Evolutionary conservation across 2,888 invertebrate genomes (phyloP).

Genomic region (Lasioglossum oenotherae): DNA sequence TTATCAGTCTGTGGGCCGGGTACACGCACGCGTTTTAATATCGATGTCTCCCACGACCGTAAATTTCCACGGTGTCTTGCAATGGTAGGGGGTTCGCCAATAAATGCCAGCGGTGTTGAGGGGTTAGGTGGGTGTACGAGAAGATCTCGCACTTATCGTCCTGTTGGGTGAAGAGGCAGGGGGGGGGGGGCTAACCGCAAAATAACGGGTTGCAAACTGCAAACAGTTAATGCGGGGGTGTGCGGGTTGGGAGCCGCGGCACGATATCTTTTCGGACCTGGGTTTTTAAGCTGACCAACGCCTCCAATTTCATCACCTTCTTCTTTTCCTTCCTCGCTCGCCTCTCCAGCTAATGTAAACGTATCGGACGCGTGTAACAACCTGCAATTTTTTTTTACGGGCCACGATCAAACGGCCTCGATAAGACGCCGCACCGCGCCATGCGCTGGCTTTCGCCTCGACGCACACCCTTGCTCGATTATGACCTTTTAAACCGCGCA

Average conservation of each 20-base stretch:
- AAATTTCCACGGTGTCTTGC: conserved; percentile 63
- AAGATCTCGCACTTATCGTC: conserved; percentile 61
- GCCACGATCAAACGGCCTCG: conserved; percentile 60
- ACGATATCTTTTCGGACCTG: conserved; percentile 57
- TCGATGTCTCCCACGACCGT: conserved; percentile 68
- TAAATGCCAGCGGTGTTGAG: conserved; percentile 22
- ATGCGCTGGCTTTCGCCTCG: conserved; percentile 32
- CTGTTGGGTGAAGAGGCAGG: conserved; percentile 7
- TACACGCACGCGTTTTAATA: conserved; percentile 56
- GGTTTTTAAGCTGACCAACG: conserved; percentile 45
- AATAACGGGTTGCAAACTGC: conserved; percentile 75
- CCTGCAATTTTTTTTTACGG: conserved; percentile 73
- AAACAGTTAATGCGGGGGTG: conserved; percentile 63
- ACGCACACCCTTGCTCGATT: conserved; percentile 69
- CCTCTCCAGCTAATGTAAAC: conserved; percentile 58
- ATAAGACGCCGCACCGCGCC: conserved; percentile 53
- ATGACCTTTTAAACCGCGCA: conserved; percentile 59
- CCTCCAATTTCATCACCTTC: conserved; percentile 31
- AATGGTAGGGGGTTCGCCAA: conserved; percentile 27
- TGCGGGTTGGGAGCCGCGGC: conserved; percentile 39
- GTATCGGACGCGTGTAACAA: conserved; percentile 73
- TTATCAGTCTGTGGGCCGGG: conserved; percentile 64
- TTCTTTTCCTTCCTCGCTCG: neutral
- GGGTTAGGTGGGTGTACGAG: conserved; percentile 18
- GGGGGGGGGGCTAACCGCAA: conserved; percentile 68